These are phyloP conservation scores for Venustaconcha ellipsiformis DNA, from an alignment of 1,140 invertebrate species.

Conservation along the genomic window DNA sequence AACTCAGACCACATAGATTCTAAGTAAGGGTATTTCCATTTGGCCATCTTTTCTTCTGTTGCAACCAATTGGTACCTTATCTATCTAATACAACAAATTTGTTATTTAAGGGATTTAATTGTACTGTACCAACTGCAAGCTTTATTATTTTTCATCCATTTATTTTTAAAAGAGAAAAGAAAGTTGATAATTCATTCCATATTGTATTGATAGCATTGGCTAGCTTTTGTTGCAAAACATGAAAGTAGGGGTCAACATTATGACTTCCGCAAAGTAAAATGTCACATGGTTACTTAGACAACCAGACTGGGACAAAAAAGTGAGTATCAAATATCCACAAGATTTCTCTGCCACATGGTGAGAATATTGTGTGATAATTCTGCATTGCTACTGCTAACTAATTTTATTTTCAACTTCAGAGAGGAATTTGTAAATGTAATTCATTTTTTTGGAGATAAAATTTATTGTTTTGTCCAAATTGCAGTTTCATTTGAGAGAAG, in stretches of 20 bases:
- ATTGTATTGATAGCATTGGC: no score
- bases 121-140: no score
- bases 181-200: no score
- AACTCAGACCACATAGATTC: no score
- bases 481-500: conserved; percentile 62
- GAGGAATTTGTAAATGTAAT: neutral
- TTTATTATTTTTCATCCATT: no score
- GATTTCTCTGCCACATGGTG: neutral
- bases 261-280: neutral
- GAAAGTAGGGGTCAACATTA: neutral
- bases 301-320: neutral
- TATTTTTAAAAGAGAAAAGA: no score
- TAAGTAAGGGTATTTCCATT: no score
- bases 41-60: no score
- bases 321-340: neutral
- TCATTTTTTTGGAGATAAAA: neutral
- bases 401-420: neutral
- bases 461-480: conserved; percentile 17
- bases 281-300: neutral
- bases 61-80: no score
- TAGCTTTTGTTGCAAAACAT: no score
- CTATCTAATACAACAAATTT: no score
- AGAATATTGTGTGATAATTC: neutral
- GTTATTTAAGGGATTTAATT: no score
- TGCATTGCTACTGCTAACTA: conserved; percentile 4